phyloP scores from a whole-genome alignment of 2,797 vertebrate genomes.

The Buceros bicornis region DNA sequence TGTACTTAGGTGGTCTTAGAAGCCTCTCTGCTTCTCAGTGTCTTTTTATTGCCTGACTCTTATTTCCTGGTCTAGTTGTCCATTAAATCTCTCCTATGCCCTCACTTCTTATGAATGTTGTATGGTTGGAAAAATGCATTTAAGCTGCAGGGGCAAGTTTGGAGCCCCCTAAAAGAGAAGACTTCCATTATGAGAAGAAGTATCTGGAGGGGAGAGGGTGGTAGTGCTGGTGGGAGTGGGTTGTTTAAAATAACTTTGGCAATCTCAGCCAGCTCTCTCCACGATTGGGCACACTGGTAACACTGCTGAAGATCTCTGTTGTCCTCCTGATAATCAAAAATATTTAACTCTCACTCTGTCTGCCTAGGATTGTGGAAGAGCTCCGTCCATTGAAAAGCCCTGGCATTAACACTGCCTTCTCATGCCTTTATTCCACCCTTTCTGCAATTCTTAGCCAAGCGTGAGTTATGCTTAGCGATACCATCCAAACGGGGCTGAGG shows the following conservation, averaged over 20 bases:
- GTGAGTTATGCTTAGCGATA: neutral
- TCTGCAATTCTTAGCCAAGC: neutral
- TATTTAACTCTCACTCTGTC: neutral
- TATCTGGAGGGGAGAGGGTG: neutral
- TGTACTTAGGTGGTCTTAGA: neutral
- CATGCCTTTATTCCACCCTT: neutral
- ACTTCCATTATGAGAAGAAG: neutral
- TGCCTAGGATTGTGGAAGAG: neutral
- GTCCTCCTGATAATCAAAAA: neutral
- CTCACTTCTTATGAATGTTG: neutral
- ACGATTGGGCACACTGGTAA: neutral
- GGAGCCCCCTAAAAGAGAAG: neutral
- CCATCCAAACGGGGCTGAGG: neutral
- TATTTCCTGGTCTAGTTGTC: neutral
- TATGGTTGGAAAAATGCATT: neutral
- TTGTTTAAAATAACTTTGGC: neutral
- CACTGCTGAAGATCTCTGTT: neutral
- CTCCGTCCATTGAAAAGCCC: neutral
- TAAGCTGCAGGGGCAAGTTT: neutral
- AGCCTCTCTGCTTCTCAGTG: neutral
- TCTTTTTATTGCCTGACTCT: neutral
- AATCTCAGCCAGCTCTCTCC: neutral
- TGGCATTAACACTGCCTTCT: neutral
- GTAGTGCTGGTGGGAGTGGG: accelerated
- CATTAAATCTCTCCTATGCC: neutral